Evolutionary conservation across 2,797 vertebrate genomes (phyloP), one percentile per base, ranked within the genome.

Genomic region (Rallus crepitans): DNA sequence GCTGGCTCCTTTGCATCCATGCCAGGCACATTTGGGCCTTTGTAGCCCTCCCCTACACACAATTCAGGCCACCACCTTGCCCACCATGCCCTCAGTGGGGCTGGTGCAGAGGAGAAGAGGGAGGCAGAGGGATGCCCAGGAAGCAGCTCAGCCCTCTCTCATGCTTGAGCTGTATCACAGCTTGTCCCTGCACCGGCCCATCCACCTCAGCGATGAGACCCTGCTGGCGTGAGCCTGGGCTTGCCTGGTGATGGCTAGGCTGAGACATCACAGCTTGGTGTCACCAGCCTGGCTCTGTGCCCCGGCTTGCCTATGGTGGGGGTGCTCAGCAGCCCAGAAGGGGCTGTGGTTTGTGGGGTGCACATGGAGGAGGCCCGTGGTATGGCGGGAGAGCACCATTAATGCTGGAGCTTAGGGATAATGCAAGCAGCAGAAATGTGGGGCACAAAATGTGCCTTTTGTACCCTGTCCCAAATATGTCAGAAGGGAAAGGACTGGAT

Each of bases 391-490:
- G 24, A 66, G 40, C 80, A 25, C 3, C 8, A 15, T 30, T 42
- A 55, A 5, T 33, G n/a, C 56, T 63, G 71, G n/a, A 70, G 48
- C 42, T 80, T 35, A n/a, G 21, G n/a, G 15, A 0, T 1, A 5
- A 31, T 28, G 16, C 60, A 59, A 63, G 31, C 11, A 28, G 8
- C 12, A 48, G 64, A 61, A 80, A 90, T 37, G 31, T 5, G 3
- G 33, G 56, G 1, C 5, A 20, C 39, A 56, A 76, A 76, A 80
- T 53, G 12, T 50, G 14, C 12, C 25, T 75, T 76, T 72, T 82
- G 39, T 60, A 85, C 45, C 71, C 82, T 83, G 76, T 91, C 82
- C 91, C 64, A 71, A 73, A 78, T 71, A 86, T 23, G 82, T 81
- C 87, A 83, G 52, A 91, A 81, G 27, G 15, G 68, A 75, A 94